Base-by-base conservation (phyloP, 2,797 vertebrate genomes). In the Chloroceryle inda region DNA sequence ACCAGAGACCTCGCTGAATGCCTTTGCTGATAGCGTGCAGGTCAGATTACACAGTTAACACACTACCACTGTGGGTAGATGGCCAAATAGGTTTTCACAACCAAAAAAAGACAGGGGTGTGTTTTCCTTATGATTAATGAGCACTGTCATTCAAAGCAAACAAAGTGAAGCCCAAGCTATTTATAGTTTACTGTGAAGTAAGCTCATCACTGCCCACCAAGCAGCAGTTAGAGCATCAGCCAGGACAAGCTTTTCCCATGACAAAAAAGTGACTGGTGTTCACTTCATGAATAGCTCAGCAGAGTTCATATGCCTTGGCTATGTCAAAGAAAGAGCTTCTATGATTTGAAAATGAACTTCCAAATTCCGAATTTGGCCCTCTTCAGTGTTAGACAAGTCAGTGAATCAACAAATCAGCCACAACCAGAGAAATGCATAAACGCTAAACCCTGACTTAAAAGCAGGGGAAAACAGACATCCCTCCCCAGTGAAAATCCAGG, bases 131-230 rank as follows among this genome's bases (percentile, higher is more conserved):
- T 58, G 53, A 82, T 45, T 79, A 74, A 85, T 24, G 10, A 72
- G 50, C 42, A 35, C 24, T 85, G 88, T 76, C 72, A 58, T 33
- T 95, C 76, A 91, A 71, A 68, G 66, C 22, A 91, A 93, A 82
- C 56, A 40, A 85, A 87, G 66, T 4, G 6, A 92, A 92, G 86
- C 56, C 33, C 26, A 75, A 35, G 37, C 62, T 22, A 56, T 74
- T 42, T 50, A 52, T 52, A 5, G 5, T 24, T 62, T 47, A 50
- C 69, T 45, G 24, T 7, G 45, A 85, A 23, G 62, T 76, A 53
- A 89, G 58, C n/a, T n/a, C 27, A 2, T 55, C 62, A 33, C 35
- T 61, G 49, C 11, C 35, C 59, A 77, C 49, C 75, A 69, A 58
- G 47, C 22, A 45, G 69, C 68, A 64, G n/a, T 52, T 16, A 44